Base-by-base conservation (phyloP, 2,113 vertebrate genomes). In the Pseudonaja textilis region DNA sequence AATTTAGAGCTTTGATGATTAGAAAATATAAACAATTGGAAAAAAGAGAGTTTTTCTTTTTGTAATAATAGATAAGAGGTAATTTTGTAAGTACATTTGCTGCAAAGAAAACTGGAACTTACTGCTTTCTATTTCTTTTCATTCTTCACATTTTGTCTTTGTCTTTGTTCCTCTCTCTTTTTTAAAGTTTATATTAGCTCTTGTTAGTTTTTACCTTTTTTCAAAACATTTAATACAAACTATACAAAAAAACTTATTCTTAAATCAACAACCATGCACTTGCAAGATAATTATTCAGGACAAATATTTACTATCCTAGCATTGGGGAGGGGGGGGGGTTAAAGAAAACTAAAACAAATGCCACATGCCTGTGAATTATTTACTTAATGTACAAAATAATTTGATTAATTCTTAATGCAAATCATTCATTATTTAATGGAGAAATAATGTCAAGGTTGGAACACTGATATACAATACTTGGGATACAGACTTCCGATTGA, bases 381-480 rank as follows among this genome's bases (percentile, higher is more conserved):
- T 89, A 92, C 57, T 85, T 85, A 89, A 61, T 52, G 45, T 56
- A 52, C 90, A 39, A 61, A 93, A 93, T 90, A 90, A 93, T 93
- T 87, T n/a, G 52, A 87, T 93, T 61, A 39, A 88, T 87, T 90
- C 61, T 90, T 90, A 87, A 93, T 90, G 56, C 23, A 4, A 90
- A 34, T 87, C 34, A 90, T 86, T 93, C 56, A 64, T 90, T 87
- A 93, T 93, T 90, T 93, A 93, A 93, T 61, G n/a, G n/a, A 90
- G 81, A 93, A 90, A 93, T 29, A 22, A 90, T 64, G 42, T 90
- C n/a, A 59, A 57, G 55, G 92, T 59, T 61, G 54, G 61, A 86
- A 5, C 2, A 42, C 22, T 54, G 56, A 64, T 64, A 64, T 54
- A 50, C 47, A 50, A 50, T 50, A 50, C 47, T 50, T 50, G 47